These are phyloP conservation scores for Thalassophryne amazonica DNA, from an alignment of 2,797 vertebrate species.

Conservation along the genomic window DNA sequence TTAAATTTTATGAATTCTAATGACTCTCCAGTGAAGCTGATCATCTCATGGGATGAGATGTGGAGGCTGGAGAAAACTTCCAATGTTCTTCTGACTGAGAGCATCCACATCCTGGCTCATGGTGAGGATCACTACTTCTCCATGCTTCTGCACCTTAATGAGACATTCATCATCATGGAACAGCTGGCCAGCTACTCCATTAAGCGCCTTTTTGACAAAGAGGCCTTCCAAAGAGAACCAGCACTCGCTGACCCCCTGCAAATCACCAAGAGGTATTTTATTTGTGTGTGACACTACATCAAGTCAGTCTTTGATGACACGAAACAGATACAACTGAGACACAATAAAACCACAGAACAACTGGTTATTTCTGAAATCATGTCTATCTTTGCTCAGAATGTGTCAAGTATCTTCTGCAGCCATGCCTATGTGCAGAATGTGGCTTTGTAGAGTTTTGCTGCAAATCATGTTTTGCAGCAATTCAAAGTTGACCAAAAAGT, in stretches of 20 bases:
- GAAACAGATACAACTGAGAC: no score
- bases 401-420: no score
- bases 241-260: constrained; percentile 88
- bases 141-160: constrained; percentile 93
- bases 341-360: no score
- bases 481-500: no score
- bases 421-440: no score
- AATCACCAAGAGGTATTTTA: constrained; percentile 90
- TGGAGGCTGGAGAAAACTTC: constrained; percentile 92
- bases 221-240: constrained; percentile 86
- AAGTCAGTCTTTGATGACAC: no score
- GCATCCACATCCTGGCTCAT: constrained; percentile 86
- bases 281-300: constrained; percentile 1
- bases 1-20: not conserved
- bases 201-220: constrained; percentile 94
- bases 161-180: constrained; percentile 96
- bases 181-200: constrained; percentile 92
- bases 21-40: constrained; percentile 85
- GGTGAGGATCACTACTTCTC: constrained; percentile 96
- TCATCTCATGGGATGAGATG: constrained; percentile 94
- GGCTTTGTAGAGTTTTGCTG: no score
- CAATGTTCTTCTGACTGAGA: constrained; percentile 92
- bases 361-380: no score
- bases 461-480: no score
- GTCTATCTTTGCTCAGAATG: no score